These are phyloP conservation scores for Ceyx margarethae DNA, from an alignment of 2,113 vertebrate species.

Conservation along the genomic window DNA sequence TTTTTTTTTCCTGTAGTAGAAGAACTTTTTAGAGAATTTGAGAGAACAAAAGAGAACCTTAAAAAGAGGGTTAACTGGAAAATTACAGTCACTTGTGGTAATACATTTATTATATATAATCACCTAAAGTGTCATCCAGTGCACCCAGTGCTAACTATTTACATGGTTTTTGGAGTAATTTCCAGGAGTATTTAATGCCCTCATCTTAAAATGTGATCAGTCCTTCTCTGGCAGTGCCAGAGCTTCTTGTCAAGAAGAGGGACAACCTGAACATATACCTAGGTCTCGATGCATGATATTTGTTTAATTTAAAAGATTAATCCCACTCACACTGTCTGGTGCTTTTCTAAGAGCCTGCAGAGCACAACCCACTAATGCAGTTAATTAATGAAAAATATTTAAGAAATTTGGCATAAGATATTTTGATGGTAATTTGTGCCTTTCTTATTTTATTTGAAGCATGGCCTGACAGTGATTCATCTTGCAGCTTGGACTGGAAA, in stretches of 20 bases:
- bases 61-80: neutral
- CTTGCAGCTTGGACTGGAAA: slow-evolving; percentile 90
- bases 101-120: neutral
- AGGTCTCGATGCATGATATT: neutral
- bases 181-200: neutral
- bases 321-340: neutral
- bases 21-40: neutral
- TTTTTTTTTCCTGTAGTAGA: neutral
- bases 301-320: neutral
- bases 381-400: neutral
- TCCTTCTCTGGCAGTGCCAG: neutral
- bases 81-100: neutral
- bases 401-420: neutral
- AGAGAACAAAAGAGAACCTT: neutral
- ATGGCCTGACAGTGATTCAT: slow-evolving; percentile 85
- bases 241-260: neutral
- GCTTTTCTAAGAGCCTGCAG: neutral
- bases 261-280: neutral
- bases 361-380: neutral
- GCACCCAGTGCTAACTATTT: neutral
- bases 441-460: slow-evolving; percentile 72
- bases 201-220: neutral
- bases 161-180: neutral
- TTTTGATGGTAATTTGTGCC: neutral
- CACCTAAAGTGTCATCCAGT: neutral